Evolutionary conservation across 2,888 invertebrate genomes (phyloP), one percentile per base, ranked within the genome.

Genomic region (Drosophila acutilabella): DNA sequence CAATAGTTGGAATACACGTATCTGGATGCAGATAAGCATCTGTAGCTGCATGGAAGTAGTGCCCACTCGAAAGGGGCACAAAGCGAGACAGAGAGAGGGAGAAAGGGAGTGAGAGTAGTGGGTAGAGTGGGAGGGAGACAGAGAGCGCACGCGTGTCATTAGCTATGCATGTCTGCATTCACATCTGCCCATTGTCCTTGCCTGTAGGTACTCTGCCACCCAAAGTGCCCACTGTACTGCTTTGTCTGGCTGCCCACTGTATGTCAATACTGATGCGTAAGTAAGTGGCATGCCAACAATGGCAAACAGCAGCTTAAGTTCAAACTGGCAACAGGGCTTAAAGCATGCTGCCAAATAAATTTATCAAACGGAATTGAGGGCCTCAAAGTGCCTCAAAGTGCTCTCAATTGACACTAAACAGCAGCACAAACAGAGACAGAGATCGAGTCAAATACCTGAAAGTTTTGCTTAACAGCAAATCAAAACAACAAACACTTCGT

Each of bases 91-190:
- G 18, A 33, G 11, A 6, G 6, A 8, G 14, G 26, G 11, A 11
- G 13, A 16, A 5, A 48, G 1, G 23, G 8, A n/a, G 23, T 30
- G 16, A 23, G 8, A 36, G 20, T 1, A 20, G 1, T 20, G 20
- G 20, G 23, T 2, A 47, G 26, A 26, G 20, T 40, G 45, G 13
- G 18, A 30, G 4, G 14, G 47, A 11, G 18, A 41, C 20, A 45
- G 30, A 53, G 41, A 36, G 33, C 41, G 58, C 65, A 70, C 51
- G 67, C 61, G 51, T 65, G 33, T 71, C 88, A 81, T 83, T 81
- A 66, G 51, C 38, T 65, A 83, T 87, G 88, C 82, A 87, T 87
- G 81, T 64, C 48, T 66, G 72, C 87, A 71, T 68, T 71, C 68
- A 33, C 64, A 72, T 70, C 66, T 64, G 71, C 44, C 70, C 83